Conservation (phyloP, 2,797 vertebrate species). For the Botia kubotai region DNA sequence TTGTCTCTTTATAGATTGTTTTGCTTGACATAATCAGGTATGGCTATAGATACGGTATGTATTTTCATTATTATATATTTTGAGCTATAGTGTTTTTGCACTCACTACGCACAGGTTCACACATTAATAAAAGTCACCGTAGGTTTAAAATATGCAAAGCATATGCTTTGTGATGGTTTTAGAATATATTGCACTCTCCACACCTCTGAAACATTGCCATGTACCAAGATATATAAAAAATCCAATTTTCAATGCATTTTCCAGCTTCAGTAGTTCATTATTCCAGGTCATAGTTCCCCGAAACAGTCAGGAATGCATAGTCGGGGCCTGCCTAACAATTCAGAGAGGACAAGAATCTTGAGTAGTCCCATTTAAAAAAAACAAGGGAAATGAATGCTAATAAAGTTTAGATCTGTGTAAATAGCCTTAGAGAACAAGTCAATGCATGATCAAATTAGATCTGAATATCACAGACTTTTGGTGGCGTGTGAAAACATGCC, state of each 20-base stretch:
- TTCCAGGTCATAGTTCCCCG: slow-evolving; percentile 66
- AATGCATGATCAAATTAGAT: slow-evolving; percentile 43
- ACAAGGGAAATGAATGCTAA: slow-evolving; percentile 47
- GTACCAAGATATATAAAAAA: slow-evolving; percentile 40
- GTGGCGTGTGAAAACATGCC: slow-evolving; percentile 23
- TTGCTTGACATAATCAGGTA: not conserved
- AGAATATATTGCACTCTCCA: slow-evolving; percentile 54
- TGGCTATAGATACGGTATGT: not conserved
- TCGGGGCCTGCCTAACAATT: slow-evolving; percentile 46
- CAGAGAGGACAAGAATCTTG: slow-evolving; percentile 27
- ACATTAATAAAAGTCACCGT: slow-evolving; percentile 23
- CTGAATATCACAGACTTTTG: slow-evolving; percentile 6
- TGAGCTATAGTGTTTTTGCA: not conserved
- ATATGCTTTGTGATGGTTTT: slow-evolving; percentile 17
- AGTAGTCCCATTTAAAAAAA: slow-evolving; percentile 18
- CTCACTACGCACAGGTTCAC: not conserved
- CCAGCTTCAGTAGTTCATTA: slow-evolving; percentile 71
- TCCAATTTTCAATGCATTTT: slow-evolving; percentile 69
- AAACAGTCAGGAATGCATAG: slow-evolving; percentile 67
- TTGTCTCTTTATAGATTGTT: slow-evolving; percentile 1
- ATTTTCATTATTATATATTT: not conserved
- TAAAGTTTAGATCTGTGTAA: slow-evolving; percentile 46
- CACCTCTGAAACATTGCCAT: slow-evolving; percentile 5
- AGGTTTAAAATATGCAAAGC: not conserved
- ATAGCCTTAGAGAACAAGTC: slow-evolving; percentile 33